Base-by-base conservation (phyloP, 2,797 vertebrate genomes). In the Pangasius sanitwongsei region DNA sequence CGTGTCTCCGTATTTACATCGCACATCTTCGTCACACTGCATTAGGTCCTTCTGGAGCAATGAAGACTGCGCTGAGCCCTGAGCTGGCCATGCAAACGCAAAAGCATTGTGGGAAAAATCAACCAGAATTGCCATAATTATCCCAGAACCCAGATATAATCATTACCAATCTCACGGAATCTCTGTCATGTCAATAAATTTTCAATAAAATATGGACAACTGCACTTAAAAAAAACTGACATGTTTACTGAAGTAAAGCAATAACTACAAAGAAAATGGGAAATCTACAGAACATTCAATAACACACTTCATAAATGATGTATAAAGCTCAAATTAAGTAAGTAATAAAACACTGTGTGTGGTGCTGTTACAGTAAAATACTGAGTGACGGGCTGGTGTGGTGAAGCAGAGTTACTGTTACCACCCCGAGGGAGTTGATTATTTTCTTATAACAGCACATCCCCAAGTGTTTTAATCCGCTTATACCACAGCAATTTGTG, bases 1-100 rank as follows among this genome's bases (percentile, higher is more conserved):
- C 90, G 92, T 90, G 93, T 93, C 93, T 93, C 93, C 90, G 94
- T 94, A 95, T 96, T 96, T 95, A 95, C 94, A 96, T 93, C 94
- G 93, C 92, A 93, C 92, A 92, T 94, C 93, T 94, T 93, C 90
- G 93, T 94, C 93, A 93, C 94, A 95, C 94, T 96, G 92, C 92
- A 95, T 95, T 93, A 94, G 94, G 91, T 86, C 92, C 89, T 86
- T 92, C 92, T 89, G 37, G 3, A 48, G 59, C 59, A n/a, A 16
- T n/a, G 25, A 83, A 28, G 61, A 65, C 12, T 48, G 25, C 41
- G 6, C 31, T 89, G 91, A 65, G 87, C 93, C 92, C 61, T 25
- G 91, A 92, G 90, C 63, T 91, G 88, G 83, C 88, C 84, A 86
- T 89, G 88, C 89, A 93, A 94, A 93, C 90, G 88, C 69, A 91